Evolutionary conservation across 2,113 vertebrate genomes (phyloP).

Genomic region (Atlantisia rogersi): DNA sequence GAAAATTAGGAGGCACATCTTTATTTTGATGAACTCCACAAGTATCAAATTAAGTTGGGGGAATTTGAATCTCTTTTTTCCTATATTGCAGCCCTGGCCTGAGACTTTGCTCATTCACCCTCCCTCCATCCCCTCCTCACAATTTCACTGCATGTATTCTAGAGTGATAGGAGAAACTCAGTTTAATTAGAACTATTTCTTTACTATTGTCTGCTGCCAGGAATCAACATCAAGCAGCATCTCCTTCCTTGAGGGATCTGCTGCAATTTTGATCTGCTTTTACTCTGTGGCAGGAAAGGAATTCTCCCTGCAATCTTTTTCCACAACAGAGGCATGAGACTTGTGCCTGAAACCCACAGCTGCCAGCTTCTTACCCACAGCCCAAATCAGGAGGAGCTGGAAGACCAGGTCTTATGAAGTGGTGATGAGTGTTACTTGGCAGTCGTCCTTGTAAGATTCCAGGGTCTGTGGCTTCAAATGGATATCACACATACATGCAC

Average conservation of each 20-base stretch:
- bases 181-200: neutral
- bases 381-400: neutral
- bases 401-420: neutral
- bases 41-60: neutral
- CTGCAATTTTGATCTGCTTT: neutral
- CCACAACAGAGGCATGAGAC: neutral
- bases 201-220: neutral
- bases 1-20: neutral
- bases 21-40: neutral
- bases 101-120: neutral
- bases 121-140: neutral
- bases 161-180: accelerated
- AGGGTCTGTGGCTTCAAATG: neutral
- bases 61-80: neutral
- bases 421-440: neutral
- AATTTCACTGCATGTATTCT: neutral
- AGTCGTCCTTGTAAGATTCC: neutral
- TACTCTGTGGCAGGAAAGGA: neutral
- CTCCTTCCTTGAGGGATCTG: neutral
- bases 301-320: neutral
- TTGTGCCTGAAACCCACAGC: neutral
- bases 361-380: neutral
- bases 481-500: neutral
- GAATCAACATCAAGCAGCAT: neutral
- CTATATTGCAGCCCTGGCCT: neutral